Evolutionary conservation across 2,113 vertebrate genomes (phyloP), one percentile per base, ranked within the genome.

Genomic region (Suricata suricatta): DNA sequence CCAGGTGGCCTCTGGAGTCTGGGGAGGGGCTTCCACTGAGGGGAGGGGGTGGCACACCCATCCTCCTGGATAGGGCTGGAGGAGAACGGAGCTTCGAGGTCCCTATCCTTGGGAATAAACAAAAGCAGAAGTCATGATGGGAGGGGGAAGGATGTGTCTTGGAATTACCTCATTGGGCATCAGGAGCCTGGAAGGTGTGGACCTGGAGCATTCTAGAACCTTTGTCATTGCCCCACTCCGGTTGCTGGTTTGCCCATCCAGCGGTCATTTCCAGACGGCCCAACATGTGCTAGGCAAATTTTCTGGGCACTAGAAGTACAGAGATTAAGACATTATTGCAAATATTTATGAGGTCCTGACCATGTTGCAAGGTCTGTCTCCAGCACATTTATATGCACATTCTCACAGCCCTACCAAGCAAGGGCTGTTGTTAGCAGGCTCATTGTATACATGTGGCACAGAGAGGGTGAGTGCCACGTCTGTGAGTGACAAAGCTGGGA

Each of bases 91-190:
- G 38, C 15, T 12, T 72, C 88, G 94, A 38, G 60, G n/a, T 57
- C 12, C 44, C 27, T 31, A 19, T 79, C 35, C 15, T 85, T 10
- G 11, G 21, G 25, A 71, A 88, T 71, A 23, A 84, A 76, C 64
- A 94, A 72, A 47, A n/a, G 57, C 60, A 60, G 52, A 47, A 41
- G 31, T 29, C 29, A 54, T 31, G 10, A 10, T 80, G 21, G 33
- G 3, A 66, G 4, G 11, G 3, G 79, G 13, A 38, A 5, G 7
- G 0, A 10, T 23, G 33, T 71, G 12, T 29, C 50, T 57, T 0
- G 0, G 6, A 15, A 71, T 27, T 44, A 5, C 27, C 19, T 71
- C 47, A 69, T 14, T 76, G 33, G 21, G 0, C 13, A 10, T 38
- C 0, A 6, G 52, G 41, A 80, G 11, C 11, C 47, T 57, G 85